Evolutionary conservation across 2,113 vertebrate genomes (phyloP), one percentile per base, ranked within the genome.

Genomic region (Oostethus manadensis): DNA sequence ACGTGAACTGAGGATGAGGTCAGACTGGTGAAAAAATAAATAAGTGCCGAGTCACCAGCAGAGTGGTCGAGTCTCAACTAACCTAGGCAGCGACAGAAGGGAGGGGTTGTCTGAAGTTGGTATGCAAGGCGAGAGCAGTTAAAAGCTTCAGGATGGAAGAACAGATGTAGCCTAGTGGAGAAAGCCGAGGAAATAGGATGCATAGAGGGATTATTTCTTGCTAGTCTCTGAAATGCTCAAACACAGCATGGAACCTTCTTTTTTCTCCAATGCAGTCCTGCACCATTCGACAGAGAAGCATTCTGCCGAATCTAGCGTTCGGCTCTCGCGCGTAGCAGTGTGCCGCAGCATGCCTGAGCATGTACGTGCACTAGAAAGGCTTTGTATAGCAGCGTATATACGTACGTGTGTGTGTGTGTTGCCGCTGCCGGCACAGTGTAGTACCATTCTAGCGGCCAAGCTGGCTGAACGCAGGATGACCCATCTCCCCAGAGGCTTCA

Each of bases 381-480:
- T 77, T 71, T 76, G 60, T 62, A 50, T 61, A 56, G 44, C 58
- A 14, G 51, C 51, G 58, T 61, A 13, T 21, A 6, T 14, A 6
- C 21, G 58, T 61, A 8, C 10, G 3, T 22, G 1, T 21, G 56
- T 49, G 45, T 6, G 56, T 68, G 68, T 62, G 70, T 47, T 53
- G 55, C 56, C 1, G 18, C 75, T 69, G 61, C 70, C 64, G 22
- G 15, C 22, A 3, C 15, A 64, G 68, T 56, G 66, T 60, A 73
- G 68, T 79, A 46, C 58, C 42, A 13, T 73, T 79, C 64, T 62
- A 54, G 77, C 22, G 68, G 67, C 64, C 68, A 71, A 58, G 77
- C 79, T 80, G 79, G 74, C 81, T 86, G 84, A 85, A 88, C 82
- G 76, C 75, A 62, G 71, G 56, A 80, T 85, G 82, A 86, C 84